These are phyloP conservation scores for Tetranychus truncatus DNA, from an alignment of 2,888 invertebrate species.

Conservation along the genomic window DNA sequence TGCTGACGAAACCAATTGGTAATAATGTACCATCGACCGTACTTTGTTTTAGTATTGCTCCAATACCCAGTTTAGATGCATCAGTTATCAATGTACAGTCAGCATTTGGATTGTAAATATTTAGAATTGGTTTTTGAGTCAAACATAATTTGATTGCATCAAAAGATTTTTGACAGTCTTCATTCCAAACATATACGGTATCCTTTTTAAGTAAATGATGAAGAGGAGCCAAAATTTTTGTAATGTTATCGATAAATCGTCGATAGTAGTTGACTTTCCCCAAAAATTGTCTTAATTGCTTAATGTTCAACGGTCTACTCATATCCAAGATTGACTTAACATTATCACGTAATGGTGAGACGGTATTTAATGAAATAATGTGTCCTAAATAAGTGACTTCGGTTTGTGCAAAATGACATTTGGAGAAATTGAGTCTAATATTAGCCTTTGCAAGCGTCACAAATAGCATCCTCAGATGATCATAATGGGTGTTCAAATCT, in stretches of 20 bases:
- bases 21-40: constrained; percentile 23
- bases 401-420: neutral
- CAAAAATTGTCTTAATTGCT: neutral
- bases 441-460: too few relatives aligned
- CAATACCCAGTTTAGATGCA: constrained; percentile 27
- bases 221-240: constrained; percentile 2
- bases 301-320: neutral
- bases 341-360: neutral
- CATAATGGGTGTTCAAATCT: constrained; percentile 6
- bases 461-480: neutral
- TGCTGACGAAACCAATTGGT: constrained; percentile 16
- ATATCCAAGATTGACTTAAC: neutral
- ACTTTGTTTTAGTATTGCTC: constrained; percentile 26
- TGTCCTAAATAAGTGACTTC: neutral
- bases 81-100: constrained; percentile 25
- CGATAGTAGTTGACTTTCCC: constrained; percentile 23
- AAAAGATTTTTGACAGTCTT: too few relatives aligned
- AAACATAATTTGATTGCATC: too few relatives aligned
- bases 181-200: constrained; percentile 7
- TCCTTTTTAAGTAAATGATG: constrained; percentile 11
- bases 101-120: too few relatives aligned
- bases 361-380: neutral
- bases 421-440: neutral
- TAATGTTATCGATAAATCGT: constrained; percentile 20
- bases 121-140: too few relatives aligned